Conservation (phyloP, 2,113 vertebrate species). For the Chauna torquata region DNA sequence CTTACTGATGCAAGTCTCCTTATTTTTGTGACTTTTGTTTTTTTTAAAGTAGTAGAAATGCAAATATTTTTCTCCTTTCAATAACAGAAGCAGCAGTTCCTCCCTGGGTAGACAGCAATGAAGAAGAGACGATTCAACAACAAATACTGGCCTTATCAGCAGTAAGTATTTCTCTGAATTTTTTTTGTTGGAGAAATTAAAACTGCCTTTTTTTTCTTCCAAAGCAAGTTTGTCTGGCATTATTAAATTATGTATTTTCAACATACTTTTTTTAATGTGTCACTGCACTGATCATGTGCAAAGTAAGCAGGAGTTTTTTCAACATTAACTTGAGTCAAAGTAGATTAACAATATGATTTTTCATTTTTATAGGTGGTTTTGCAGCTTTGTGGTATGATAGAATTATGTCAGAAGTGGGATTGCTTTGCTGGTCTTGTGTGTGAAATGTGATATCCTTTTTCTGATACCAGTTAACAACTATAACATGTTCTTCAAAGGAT, state of each 20-base stretch:
- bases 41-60: neutral
- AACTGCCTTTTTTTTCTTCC: neutral
- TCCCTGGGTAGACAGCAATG: slow-evolving; percentile 96
- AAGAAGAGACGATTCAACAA: slow-evolving; percentile 96
- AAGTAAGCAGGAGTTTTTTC: neutral
- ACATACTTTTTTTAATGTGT: neutral
- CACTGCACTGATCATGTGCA: neutral
- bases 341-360: neutral
- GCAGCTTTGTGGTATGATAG: neutral
- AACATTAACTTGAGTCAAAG: neutral
- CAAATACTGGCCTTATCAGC: slow-evolving; percentile 96
- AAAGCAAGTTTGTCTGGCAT: neutral
- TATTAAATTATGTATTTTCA: neutral
- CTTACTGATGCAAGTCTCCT: neutral
- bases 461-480: neutral
- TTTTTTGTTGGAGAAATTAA: neutral
- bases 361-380: neutral
- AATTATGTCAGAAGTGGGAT: neutral
- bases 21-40: neutral
- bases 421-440: neutral
- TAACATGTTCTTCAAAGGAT: slow-evolving; percentile 80
- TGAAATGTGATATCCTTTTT: neutral
- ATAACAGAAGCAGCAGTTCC: slow-evolving; percentile 89
- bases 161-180: slow-evolving; percentile 76
- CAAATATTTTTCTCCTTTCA: neutral